Evolutionary conservation across 2,113 vertebrate species (phyloP), one percentile per base, ranked within the genome.

Genomic region (Sebastes fasciatus): DNA sequence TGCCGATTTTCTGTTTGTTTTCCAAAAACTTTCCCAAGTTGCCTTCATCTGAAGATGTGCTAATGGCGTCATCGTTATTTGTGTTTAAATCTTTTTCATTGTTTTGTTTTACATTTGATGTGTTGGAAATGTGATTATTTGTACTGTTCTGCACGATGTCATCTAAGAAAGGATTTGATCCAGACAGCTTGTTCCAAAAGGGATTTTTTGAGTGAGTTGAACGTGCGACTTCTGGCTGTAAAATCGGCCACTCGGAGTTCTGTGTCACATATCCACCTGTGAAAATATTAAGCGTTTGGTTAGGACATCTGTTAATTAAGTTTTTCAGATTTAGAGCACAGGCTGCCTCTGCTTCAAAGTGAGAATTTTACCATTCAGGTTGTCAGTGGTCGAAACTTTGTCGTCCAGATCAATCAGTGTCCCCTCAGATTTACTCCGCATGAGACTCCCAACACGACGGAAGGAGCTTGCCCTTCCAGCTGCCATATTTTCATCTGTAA

Each of bases 131-230:
- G 74, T 89, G 86, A 63, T 90, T 94, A 58, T 94, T 95, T 70
- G 82, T 93, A 81, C 93, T 74, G 54, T 21, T 93, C 74, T 94
- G 93, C 64, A 95, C 93, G 79, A 99, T 96, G 46, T 99, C 98
- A 74, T 97, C 96, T 84, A 99, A 84, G 45, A 99, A 99, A 71
- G 98, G 98, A 80, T 99, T 99, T 21, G 97, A 99, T 80, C 86
- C 94, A 58, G 96, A 97, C 1, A 99, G 92, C 86, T 97, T 96
- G 66, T 95, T 96, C 97, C 97, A 98, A 90, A 99, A 99, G 17
- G 98, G 98, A 89, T 99, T 99, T 49, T 91, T 94, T 64, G 89
- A 92, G 85, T 93, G 95, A 83, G 93, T 88, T 74, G 80, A 40
- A 63, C 73, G 74, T 80, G 77, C 69, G 19, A 83, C 57, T 49